Conservation (phyloP, 2,888 invertebrate genomes). For the Lottia gigantea region DNA sequence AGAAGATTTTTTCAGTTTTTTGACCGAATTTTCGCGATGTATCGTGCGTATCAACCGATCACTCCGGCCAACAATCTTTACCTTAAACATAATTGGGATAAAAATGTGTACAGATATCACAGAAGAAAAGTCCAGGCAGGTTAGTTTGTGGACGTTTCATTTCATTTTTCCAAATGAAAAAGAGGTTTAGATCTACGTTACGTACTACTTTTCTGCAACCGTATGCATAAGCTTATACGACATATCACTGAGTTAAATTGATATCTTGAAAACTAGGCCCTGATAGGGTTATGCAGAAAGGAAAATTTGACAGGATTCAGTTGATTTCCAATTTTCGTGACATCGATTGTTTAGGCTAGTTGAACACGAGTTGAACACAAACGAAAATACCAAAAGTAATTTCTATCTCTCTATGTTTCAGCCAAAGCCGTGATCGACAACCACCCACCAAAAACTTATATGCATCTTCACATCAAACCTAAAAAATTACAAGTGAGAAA, state of each 20-base stretch:
- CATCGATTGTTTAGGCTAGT: too few relatives aligned
- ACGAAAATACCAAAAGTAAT: too few relatives aligned
- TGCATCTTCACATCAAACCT: slow-evolving; percentile 58
- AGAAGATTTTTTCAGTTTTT: not conserved
- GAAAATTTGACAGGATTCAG: too few relatives aligned
- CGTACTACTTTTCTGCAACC: too few relatives aligned
- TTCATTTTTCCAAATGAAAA: too few relatives aligned
- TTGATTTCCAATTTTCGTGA: too few relatives aligned
- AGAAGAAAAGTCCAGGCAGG: slow-evolving; percentile 47
- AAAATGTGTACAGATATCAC: slow-evolving; percentile 44
- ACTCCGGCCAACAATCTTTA: slow-evolving; percentile 52
- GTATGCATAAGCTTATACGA: too few relatives aligned
- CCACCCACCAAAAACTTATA: slow-evolving; percentile 53
- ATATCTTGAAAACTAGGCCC: too few relatives aligned
- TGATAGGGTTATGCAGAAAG: too few relatives aligned
- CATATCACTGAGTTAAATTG: too few relatives aligned
- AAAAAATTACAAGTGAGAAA: slow-evolving; percentile 56
- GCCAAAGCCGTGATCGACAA: slow-evolving; percentile 53
- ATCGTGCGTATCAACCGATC: slow-evolving; percentile 52
- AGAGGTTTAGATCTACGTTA: too few relatives aligned
- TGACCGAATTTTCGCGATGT: slow-evolving; percentile 31
- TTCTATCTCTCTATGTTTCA: slow-evolving; percentile 31
- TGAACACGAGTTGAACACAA: too few relatives aligned
- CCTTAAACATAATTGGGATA: slow-evolving; percentile 52
- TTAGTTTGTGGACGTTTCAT: slow-evolving; percentile 19